phyloP scores from a whole-genome alignment of 2,888 invertebrate species.

The Hyalella azteca region DNA sequence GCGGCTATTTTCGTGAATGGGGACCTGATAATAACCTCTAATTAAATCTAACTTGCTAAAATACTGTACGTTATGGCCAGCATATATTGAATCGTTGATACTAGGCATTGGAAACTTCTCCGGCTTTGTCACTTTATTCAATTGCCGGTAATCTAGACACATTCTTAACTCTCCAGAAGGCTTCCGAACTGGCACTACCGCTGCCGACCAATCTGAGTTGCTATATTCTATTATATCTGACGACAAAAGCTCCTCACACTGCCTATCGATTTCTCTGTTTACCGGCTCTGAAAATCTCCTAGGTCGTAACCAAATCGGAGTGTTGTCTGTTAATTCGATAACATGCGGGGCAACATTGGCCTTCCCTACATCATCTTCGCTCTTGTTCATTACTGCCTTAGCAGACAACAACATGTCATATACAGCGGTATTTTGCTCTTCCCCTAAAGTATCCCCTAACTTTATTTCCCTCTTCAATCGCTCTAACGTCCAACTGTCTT shows the following conservation, averaged over 20 bases:
- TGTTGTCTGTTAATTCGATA: background rate
- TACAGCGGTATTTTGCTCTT: background rate
- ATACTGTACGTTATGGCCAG: background rate
- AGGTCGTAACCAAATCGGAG: background rate
- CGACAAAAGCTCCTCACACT: too few species aligned
- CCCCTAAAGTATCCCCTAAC: too few species aligned
- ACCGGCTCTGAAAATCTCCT: background rate
- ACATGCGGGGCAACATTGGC: background rate
- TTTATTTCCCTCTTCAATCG: too few species aligned
- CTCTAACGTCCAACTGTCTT: too few species aligned
- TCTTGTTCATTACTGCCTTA: background rate
- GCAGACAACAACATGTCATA: background rate
- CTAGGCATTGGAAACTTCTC: background rate
- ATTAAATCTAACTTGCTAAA: background rate
- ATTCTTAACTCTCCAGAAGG: background rate
- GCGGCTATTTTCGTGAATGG: background rate
- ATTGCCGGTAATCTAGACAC: background rate
- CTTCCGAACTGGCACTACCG: background rate
- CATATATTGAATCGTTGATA: background rate
- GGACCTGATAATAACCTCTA: slow-evolving; percentile 6
- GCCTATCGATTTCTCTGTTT: background rate
- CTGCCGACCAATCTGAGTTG: background rate
- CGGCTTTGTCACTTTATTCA: background rate
- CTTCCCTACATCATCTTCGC: background rate
- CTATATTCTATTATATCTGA: background rate